phyloP scores from a whole-genome alignment of 2,113 vertebrate genomes.

The Elaphurus davidianus region DNA sequence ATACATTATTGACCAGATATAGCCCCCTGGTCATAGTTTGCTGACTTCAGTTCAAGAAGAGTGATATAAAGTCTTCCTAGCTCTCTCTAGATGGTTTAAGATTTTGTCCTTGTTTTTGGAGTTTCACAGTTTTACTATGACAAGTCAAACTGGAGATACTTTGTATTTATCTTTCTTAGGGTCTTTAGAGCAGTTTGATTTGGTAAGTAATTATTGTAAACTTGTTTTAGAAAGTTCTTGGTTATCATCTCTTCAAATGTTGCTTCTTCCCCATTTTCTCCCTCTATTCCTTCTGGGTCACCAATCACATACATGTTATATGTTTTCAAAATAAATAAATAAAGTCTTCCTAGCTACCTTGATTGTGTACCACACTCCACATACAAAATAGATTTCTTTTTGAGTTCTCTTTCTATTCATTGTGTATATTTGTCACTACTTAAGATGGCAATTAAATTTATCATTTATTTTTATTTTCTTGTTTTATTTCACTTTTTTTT shows the following conservation, averaged over 20 bases:
- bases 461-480: background rate
- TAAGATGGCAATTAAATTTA: background rate
- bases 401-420: background rate
- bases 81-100: background rate
- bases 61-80: background rate
- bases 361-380: background rate
- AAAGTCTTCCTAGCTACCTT: background rate
- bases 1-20: background rate
- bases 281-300: background rate
- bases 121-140: background rate
- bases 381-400: background rate
- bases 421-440: background rate
- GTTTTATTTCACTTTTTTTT: background rate
- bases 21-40: background rate
- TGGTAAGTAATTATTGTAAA: background rate
- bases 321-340: background rate
- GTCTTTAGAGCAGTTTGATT: background rate
- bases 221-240: background rate
- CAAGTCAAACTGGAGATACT: background rate
- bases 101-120: background rate
- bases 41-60: background rate
- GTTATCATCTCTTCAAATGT: background rate
- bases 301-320: background rate
- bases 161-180: background rate
- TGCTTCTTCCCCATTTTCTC: background rate